Percentiles rank a stretch among this genome's conserved stretches.
phyloP scores from a whole-genome alignment of 2,797 vertebrate genomes.

The Acanthurus lineatus region DNA sequence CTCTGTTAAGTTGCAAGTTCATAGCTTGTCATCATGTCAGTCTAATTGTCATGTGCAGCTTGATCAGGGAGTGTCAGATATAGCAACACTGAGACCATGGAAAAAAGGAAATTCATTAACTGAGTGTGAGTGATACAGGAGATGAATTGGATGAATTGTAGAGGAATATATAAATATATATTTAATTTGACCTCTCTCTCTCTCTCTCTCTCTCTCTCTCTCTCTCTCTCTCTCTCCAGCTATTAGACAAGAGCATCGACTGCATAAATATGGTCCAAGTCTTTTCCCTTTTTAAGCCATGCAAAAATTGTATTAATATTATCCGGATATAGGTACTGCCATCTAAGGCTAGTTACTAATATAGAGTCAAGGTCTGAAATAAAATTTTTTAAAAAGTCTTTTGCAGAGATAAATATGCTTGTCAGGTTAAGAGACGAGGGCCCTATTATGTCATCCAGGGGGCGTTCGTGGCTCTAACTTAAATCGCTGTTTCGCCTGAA shows the following conservation, averaged over 20 bases:
- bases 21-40: conserved; percentile 48
- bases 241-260: neutral
- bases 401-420: too few relatives aligned
- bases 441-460: too few relatives aligned
- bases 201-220: too few relatives aligned
- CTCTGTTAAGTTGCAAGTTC: conserved; percentile 38
- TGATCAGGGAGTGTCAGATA: conserved; percentile 31
- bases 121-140: conserved; percentile 2
- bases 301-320: neutral
- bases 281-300: neutral
- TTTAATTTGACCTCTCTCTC: too few relatives aligned
- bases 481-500: too few relatives aligned
- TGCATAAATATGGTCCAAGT: too few relatives aligned
- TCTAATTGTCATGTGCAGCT: conserved; percentile 48
- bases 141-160: neutral
- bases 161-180: too few relatives aligned
- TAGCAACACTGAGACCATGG: conserved; percentile 17
- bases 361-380: too few relatives aligned
- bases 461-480: too few relatives aligned
- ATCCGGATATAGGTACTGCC: neutral
- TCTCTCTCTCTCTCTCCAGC: too few relatives aligned
- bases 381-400: too few relatives aligned
- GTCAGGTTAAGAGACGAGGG: too few relatives aligned
- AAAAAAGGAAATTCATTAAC: conserved; percentile 25
- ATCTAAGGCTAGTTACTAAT: neutral